Conservation (phyloP, 2,113 vertebrate genomes). For the Artemisiospiza belli region DNA sequence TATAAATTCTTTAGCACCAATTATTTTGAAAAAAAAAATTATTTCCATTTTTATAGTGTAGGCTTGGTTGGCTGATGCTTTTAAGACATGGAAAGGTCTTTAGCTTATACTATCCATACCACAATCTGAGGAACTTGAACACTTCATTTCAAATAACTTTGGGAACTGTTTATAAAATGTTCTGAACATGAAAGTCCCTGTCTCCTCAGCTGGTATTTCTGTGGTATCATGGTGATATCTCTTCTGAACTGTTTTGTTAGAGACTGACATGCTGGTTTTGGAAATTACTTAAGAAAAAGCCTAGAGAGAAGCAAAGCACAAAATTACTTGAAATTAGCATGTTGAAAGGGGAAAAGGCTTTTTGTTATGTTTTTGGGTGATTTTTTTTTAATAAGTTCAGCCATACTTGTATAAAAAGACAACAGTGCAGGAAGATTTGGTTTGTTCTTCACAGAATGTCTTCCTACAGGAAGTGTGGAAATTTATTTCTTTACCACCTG, state of each 20-base stretch:
- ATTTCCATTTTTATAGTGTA: background rate
- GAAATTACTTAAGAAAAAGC: background rate
- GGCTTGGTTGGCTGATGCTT: background rate
- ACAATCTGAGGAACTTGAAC: background rate
- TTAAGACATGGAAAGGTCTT: background rate
- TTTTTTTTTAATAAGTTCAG: background rate
- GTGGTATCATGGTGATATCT: background rate
- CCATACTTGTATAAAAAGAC: background rate
- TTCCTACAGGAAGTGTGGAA: background rate
- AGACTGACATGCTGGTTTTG: background rate
- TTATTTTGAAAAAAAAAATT: background rate
- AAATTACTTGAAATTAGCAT: background rate
- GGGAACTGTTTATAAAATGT: background rate
- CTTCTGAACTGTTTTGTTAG: background rate
- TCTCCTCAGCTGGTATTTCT: background rate
- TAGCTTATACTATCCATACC: background rate
- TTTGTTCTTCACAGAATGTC: background rate
- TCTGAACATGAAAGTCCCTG: background rate
- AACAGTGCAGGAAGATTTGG: background rate
- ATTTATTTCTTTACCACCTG: background rate
- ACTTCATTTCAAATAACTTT: background rate
- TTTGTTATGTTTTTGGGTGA: background rate
- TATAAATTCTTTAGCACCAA: background rate
- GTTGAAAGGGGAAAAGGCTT: background rate
- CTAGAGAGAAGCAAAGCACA: background rate